Evolutionary conservation across 1,140 invertebrate genomes (phyloP).

Genomic region (Caenorhabditis tropicalis): DNA sequence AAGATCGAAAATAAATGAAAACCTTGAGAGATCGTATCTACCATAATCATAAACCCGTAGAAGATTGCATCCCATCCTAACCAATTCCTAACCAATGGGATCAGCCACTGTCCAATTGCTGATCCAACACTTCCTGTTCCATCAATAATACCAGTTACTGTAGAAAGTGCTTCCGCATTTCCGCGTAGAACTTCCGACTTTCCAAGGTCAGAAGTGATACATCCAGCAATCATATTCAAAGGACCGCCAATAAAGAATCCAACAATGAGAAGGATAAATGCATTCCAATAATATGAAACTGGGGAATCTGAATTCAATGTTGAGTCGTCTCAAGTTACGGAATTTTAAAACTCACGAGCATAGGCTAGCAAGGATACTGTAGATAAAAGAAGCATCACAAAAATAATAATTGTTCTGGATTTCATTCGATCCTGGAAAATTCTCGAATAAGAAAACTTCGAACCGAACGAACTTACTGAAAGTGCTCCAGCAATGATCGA

Average conservation of each 20-base stretch:
- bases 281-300: neutral
- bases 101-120: slow-evolving; percentile 73
- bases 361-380: neutral
- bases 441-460: neutral
- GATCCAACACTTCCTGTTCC: slow-evolving; percentile 75
- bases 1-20: neutral
- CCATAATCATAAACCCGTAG: slow-evolving; percentile 74
- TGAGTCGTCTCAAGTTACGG: neutral
- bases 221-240: slow-evolving; percentile 35
- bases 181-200: slow-evolving; percentile 62
- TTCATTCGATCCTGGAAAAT: slow-evolving; percentile 29
- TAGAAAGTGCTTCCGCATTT: slow-evolving; percentile 73
- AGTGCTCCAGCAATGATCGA: slow-evolving; percentile 68
- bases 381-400: slow-evolving; percentile 19
- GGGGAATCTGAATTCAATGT: slow-evolving; percentile 1
- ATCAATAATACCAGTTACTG: slow-evolving; percentile 75
- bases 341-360: neutral
- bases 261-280: slow-evolving; percentile 19
- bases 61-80: slow-evolving; percentile 74
- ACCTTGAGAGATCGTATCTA: slow-evolving; percentile 52
- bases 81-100: slow-evolving; percentile 72
- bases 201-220: slow-evolving; percentile 22
- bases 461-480: slow-evolving; percentile 54
- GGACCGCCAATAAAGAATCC: slow-evolving; percentile 47
- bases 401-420: slow-evolving; percentile 9